Evolutionary conservation across 2,888 invertebrate species (phyloP).

Genomic region (Anthophora plumipes): DNA sequence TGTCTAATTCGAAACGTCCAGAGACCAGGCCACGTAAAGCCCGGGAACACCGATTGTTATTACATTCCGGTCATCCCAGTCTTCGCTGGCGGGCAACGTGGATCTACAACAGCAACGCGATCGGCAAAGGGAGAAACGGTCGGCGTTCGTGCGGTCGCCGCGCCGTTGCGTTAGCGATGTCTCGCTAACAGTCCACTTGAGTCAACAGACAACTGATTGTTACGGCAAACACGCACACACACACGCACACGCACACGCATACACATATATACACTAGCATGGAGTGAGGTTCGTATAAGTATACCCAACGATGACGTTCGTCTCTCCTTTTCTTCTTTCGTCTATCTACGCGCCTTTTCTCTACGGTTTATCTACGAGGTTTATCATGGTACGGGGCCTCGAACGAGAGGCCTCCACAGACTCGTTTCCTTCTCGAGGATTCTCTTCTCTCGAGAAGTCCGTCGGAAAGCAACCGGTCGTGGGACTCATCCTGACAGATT

Average conservation of each 20-base stretch:
- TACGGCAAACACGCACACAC: conserved; percentile 74
- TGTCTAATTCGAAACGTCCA: conserved; percentile 46
- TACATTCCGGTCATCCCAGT: conserved; percentile 55
- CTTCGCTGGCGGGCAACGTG: conserved; percentile 28
- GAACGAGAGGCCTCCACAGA: conserved; percentile 23
- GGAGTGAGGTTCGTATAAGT: background rate
- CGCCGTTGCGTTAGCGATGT: conserved; percentile 72
- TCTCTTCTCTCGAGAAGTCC: background rate
- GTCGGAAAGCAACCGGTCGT: conserved; percentile 32
- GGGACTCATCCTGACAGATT: conserved; percentile 3
- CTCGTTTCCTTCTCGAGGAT: conserved; percentile 13
- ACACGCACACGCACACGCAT: too few species aligned
- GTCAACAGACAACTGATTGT: conserved; percentile 78
- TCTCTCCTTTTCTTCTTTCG: conserved; percentile 1
- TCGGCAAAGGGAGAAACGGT: conserved; percentile 48
- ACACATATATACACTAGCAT: too few species aligned
- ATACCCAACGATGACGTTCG: conserved; percentile 22
- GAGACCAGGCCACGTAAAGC: conserved; percentile 23
- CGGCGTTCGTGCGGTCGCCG: conserved; percentile 36
- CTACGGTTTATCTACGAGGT: conserved; percentile 58
- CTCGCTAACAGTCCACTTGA: conserved; percentile 79
- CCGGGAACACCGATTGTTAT: conserved; percentile 50
- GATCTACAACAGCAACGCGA: conserved; percentile 39
- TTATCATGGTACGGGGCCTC: conserved; percentile 67
- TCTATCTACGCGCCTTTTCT: conserved; percentile 28